Evolutionary conservation across 2,888 invertebrate genomes (phyloP).

Genomic region (Synanthedon andrenaeformis): DNA sequence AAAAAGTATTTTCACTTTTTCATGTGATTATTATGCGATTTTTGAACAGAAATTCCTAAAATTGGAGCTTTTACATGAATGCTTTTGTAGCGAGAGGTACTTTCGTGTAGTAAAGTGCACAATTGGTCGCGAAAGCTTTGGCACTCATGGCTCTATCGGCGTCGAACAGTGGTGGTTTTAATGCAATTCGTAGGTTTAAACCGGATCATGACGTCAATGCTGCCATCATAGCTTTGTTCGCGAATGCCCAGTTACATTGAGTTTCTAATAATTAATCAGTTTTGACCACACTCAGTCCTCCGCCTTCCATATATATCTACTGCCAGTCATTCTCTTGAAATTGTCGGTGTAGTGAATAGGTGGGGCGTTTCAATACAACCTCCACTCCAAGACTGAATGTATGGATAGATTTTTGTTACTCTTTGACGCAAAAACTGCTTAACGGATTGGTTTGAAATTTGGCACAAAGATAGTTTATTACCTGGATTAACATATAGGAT

Average conservation of each 20-base stretch:
- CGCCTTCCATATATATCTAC: too few relatives aligned
- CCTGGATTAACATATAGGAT: too few relatives aligned
- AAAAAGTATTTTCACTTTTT: not conserved
- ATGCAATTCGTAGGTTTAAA: not conserved
- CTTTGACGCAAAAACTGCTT: too few relatives aligned
- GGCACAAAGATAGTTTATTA: too few relatives aligned
- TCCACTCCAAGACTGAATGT: too few relatives aligned
- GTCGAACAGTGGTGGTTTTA: constrained; percentile 1
- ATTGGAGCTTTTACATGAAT: not conserved
- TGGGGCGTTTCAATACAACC: too few relatives aligned
- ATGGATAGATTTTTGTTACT: too few relatives aligned
- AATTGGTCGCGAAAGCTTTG: not conserved
- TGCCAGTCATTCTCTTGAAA: not conserved
- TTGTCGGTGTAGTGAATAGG: too few relatives aligned
- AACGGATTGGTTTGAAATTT: too few relatives aligned
- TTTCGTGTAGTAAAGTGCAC: not conserved
- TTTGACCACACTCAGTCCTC: not conserved
- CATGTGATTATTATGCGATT: not conserved
- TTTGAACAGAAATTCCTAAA: not conserved
- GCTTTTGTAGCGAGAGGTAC: not conserved
- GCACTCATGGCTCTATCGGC: constrained; percentile 1
- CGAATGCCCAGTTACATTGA: not conserved
- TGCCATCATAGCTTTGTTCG: not conserved
- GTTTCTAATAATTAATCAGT: too few relatives aligned
- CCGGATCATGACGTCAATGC: not conserved